Conservation (phyloP, 1,140 invertebrate genomes). For the Dinoponera quadriceps region DNA sequence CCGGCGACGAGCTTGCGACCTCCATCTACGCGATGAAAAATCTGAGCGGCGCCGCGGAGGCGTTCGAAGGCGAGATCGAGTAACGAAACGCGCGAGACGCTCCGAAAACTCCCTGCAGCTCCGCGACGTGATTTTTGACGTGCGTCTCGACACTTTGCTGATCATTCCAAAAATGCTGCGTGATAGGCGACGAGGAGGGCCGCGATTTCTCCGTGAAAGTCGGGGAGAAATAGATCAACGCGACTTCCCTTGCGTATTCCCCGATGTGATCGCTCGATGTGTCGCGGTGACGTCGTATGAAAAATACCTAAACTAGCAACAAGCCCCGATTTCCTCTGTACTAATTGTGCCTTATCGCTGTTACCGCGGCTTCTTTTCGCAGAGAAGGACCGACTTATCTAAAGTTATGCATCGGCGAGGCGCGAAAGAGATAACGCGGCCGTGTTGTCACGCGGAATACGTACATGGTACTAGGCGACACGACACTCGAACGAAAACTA, state of each 20-base stretch:
- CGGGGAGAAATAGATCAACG: too few species aligned
- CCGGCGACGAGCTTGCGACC: constrained; percentile 35
- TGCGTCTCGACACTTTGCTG: too few species aligned
- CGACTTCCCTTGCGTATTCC: too few species aligned
- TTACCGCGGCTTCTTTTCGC: too few species aligned
- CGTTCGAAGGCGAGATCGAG: constrained; percentile 25
- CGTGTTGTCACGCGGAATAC: neutral
- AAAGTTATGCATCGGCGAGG: neutral
- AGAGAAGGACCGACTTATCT: neutral
- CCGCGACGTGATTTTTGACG: constrained; percentile 2
- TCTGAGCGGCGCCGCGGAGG: constrained; percentile 9
- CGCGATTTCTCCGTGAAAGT: too few species aligned
- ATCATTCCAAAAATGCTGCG: too few species aligned
- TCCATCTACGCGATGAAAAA: constrained; percentile 36
- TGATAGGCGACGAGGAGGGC: too few species aligned
- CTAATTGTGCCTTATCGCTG: too few species aligned
- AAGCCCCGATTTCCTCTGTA: too few species aligned
- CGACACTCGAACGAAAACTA: constrained; percentile 22
- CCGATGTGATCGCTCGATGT: too few species aligned
- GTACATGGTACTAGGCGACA: constrained; percentile 5
- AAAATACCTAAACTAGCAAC: too few species aligned
- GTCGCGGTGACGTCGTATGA: too few species aligned
- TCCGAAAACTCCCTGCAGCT: neutral
- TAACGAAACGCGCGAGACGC: constrained; percentile 8
- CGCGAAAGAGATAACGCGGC: neutral